A percentile compares a stretch with the other conserved stretches of the same genome.
Evolutionary conservation across 2,797 vertebrate genomes (phyloP).

Genomic region (Myotis myotis): DNA sequence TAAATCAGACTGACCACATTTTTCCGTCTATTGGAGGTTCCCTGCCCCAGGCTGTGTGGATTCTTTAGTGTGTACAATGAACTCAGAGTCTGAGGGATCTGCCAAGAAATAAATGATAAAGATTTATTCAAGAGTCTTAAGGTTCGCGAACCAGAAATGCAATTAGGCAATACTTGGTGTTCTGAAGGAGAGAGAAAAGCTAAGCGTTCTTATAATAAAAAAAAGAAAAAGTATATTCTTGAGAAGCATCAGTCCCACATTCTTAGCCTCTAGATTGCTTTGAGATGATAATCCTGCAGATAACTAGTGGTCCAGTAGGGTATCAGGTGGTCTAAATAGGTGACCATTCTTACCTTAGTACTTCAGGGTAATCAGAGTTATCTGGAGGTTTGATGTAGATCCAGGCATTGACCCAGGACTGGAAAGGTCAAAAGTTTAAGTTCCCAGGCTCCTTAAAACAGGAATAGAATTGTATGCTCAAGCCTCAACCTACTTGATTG

Average conservation of each 20-base stretch:
- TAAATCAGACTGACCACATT: not conserved
- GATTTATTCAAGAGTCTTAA: not conserved
- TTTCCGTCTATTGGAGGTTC: not conserved
- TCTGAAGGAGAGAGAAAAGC: not conserved
- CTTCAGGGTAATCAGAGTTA: not conserved
- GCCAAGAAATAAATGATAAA: not conserved
- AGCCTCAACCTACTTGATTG: not conserved
- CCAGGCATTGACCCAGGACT: not conserved
- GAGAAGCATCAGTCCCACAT: not conserved
- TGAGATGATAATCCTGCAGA: not conserved
- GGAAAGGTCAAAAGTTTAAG: not conserved
- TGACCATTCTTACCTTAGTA: not conserved
- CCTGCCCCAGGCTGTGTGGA: not conserved
- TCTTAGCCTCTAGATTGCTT: not conserved
- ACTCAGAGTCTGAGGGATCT: not conserved
- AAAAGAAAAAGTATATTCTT: not conserved
- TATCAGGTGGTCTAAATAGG: not conserved
- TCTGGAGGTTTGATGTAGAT: not conserved
- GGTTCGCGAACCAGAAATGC: not conserved
- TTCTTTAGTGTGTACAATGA: not conserved
- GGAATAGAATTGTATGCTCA: not conserved
- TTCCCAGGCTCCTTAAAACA: not conserved
- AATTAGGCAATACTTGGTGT: not conserved
- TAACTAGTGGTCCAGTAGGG: not conserved
- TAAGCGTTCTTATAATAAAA: not conserved